These are phyloP conservation scores for Phoebastria nigripes DNA, from an alignment of 2,797 vertebrate genomes.

Conservation along the genomic window DNA sequence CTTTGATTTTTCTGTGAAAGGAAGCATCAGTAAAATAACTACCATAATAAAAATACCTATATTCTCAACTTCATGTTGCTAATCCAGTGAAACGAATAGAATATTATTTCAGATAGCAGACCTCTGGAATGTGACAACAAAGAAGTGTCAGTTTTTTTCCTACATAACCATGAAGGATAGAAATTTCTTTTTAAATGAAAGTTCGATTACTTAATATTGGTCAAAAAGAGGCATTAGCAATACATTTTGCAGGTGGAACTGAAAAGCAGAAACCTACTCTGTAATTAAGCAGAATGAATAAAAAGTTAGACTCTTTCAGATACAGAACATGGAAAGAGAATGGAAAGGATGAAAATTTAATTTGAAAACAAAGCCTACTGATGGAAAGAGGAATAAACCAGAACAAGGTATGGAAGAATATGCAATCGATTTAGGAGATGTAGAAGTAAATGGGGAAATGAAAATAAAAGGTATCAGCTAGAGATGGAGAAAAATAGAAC, in stretches of 20 bases:
- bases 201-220: neutral
- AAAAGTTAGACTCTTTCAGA: neutral
- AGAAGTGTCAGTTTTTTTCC: neutral
- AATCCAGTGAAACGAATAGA: neutral
- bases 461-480: neutral
- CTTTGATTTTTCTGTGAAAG: neutral
- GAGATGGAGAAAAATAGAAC: neutral
- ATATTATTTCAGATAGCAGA: neutral
- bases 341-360: neutral
- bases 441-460: neutral
- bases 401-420: neutral
- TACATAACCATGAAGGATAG: neutral
- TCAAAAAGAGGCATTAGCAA: neutral
- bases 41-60: neutral
- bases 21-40: neutral
- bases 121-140: neutral
- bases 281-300: neutral
- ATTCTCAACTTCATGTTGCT: neutral
- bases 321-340: neutral
- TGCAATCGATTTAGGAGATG: neutral
- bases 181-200: neutral
- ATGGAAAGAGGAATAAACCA: neutral
- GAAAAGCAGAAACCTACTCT: neutral
- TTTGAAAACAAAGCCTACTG: neutral
- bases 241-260: neutral